Conservation (phyloP, 92 coral and sea anemone species). For the Actinernus sp. region DNA sequence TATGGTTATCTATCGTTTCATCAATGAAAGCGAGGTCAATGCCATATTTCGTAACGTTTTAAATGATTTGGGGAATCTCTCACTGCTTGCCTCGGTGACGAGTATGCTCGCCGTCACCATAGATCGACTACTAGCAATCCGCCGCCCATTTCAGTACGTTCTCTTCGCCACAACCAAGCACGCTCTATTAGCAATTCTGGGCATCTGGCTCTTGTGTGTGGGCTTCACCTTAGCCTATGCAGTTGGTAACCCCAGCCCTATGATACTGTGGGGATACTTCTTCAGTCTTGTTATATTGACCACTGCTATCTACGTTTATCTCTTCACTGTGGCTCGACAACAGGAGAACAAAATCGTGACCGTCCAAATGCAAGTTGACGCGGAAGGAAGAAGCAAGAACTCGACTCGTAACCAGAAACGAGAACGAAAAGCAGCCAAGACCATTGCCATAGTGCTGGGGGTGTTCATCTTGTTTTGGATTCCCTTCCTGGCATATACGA, state of each 20-base stretch:
- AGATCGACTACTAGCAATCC: constrained; percentile 48
- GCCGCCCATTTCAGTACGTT: constrained; percentile 26
- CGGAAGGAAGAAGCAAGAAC: neutral
- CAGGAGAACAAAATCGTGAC: constrained; percentile 11
- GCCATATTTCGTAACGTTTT: constrained; percentile 6
- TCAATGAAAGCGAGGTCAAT: neutral
- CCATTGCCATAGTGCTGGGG: constrained; percentile 51
- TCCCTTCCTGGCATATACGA: constrained; percentile 17
- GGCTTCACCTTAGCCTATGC: neutral
- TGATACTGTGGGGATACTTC: constrained; percentile 23
- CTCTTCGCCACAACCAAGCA: constrained; percentile 10
- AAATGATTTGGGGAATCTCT: constrained; percentile 10
- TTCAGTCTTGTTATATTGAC: constrained; percentile 6
- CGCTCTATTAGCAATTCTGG: constrained; percentile 7
- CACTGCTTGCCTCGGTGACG: constrained; percentile 52
- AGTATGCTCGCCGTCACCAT: constrained; percentile 43
- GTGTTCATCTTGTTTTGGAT: constrained; percentile 39
- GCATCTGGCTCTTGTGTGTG: constrained; percentile 19
- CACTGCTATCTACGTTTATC: constrained; percentile 14
- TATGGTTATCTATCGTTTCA: constrained; percentile 15
- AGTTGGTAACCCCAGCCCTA: neutral
- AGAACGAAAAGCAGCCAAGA: constrained; percentile 50
- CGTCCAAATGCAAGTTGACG: neutral
- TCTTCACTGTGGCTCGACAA: constrained; percentile 12
- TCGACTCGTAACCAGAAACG: constrained; percentile 3